A percentile compares a stretch with the other conserved stretches of the same genome.
Evolutionary conservation across 2,888 invertebrate genomes (phyloP).

Genomic region (Epirrita christyi): DNA sequence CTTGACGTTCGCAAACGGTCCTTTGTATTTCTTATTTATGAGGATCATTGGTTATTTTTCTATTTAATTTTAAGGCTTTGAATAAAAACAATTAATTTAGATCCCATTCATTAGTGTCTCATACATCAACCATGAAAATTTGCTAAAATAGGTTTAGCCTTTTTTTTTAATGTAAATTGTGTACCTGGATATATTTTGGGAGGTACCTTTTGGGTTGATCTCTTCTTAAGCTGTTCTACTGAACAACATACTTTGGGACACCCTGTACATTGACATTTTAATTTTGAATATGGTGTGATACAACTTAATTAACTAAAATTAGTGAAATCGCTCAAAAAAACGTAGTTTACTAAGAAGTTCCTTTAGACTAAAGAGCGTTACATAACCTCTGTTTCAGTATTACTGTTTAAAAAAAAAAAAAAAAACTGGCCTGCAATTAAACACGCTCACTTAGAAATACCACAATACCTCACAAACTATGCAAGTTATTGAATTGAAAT

Average conservation of each 20-base stretch:
- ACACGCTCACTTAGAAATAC: no score
- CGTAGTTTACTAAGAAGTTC: conserved; percentile 73
- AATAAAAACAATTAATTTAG: background rate
- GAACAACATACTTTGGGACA: background rate
- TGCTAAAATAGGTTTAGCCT: background rate
- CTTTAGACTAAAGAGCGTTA: conserved; percentile 63
- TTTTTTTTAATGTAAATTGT: background rate
- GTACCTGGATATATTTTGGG: no score
- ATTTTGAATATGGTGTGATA: conserved; percentile 5
- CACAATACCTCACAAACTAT: no score
- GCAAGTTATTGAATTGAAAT: no score
- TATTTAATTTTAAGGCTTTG: conserved; percentile 5
- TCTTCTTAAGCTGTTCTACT: no score
- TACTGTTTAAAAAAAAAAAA: conserved; percentile 22
- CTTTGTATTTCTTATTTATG: no score
- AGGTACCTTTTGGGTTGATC: no score
- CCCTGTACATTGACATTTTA: conserved; percentile 6
- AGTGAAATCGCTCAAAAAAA: conserved; percentile 62
- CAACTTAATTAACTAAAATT: conserved; percentile 18
- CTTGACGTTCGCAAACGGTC: no score
- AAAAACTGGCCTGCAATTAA: no score
- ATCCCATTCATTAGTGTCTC: no score
- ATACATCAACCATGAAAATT: no score
- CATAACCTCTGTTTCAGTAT: conserved; percentile 30
- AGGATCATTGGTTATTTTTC: conserved; percentile 16